Base-by-base conservation (phyloP, 2,113 vertebrate species). In the Acanthochromis polyacanthus region DNA sequence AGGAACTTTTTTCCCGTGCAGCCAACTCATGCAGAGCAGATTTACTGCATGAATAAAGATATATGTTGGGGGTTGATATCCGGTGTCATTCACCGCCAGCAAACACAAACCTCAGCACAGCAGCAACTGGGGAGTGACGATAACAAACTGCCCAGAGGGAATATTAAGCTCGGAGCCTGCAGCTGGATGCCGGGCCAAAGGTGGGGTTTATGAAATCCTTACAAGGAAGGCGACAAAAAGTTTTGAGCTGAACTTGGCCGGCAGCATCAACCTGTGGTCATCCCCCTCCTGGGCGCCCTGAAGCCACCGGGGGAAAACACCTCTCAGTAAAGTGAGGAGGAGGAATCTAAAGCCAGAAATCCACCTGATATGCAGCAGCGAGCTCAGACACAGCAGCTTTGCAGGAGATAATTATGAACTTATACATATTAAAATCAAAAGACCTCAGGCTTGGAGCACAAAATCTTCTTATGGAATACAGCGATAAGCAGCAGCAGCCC, bases 121-220 rank as follows among this genome's bases (percentile, higher is more conserved):
- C 64, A 53, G 48, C 69, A 51, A 70, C 82, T 65, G 71, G 45
- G 71, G 65, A 83, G 59, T n/a, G 40, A 57, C 10, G 61, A 83
- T 81, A 80, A 85, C 72, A 78, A 81, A 64, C 50, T 61, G 32
- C 57, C 86, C 57, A 32, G 40, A 20, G 65, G 64, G 65, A 60
- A 45, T 57, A 52, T 62, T 10, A 17, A 66, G 70, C 48, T 81
- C 50, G 10, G 22, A 59, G 74, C 82, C 75, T 71, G 57, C 80
- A 83, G 82, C 74, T 85, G 52, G 72, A 82, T 66, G 40, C 56
- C 45, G 61, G 30, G 60, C 16, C 75, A 46, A 80, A 68, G 46
- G 22, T 78, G 40, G 56, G 64, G 38, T 69, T 81, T 64, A 40
- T 64, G 64, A 75, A 69, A 70, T 30, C 61, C 53, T 36, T 73